phyloP scores from a whole-genome alignment of 2,888 invertebrate genomes.

The Elegia similella region DNA sequence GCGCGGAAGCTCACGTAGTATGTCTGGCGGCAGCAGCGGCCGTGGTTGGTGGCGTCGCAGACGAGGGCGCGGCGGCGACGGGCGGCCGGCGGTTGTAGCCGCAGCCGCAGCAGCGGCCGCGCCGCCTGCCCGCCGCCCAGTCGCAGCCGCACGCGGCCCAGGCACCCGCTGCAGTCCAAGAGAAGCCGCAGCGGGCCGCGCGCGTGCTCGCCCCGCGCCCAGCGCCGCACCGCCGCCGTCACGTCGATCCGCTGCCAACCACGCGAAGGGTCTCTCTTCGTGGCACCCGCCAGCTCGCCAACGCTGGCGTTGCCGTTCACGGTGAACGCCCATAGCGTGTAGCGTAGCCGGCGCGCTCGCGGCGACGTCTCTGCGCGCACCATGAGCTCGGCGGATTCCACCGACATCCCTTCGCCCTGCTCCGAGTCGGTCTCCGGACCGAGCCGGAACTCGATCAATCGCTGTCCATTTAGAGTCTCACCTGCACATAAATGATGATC shows the following conservation, averaged over 20 bases:
- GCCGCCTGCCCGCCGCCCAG: slow-evolving; percentile 82
- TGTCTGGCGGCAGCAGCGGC: slow-evolving; percentile 90
- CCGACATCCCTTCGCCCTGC: slow-evolving; percentile 83
- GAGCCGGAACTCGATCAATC: slow-evolving; percentile 91
- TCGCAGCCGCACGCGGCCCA: slow-evolving; percentile 86
- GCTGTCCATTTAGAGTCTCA: slow-evolving; percentile 90
- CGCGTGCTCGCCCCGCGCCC: slow-evolving; percentile 79
- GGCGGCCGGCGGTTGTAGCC: slow-evolving; percentile 86
- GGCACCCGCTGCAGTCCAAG: slow-evolving; percentile 92
- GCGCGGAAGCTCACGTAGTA: slow-evolving; percentile 96
- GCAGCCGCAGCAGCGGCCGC: slow-evolving; percentile 91
- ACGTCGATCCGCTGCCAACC: slow-evolving; percentile 95
- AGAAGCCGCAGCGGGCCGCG: slow-evolving; percentile 86
- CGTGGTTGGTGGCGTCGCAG: slow-evolving; percentile 84
- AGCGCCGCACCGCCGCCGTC: slow-evolving; percentile 88
- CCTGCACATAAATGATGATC: slow-evolving; percentile 74
- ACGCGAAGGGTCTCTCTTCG: slow-evolving; percentile 81
- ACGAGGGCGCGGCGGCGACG: slow-evolving; percentile 92
- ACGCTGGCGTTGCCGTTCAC: slow-evolving; percentile 84
- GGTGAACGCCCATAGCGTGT: slow-evolving; percentile 88
- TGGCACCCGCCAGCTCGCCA: slow-evolving; percentile 67
- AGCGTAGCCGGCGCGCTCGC: slow-evolving; percentile 65
- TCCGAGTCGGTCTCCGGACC: slow-evolving; percentile 79
- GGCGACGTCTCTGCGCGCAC: slow-evolving; percentile 73
- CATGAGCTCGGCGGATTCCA: slow-evolving; percentile 91